Evolutionary conservation across 2,888 invertebrate genomes (phyloP).

Genomic region (Azorinus chamasolen): DNA sequence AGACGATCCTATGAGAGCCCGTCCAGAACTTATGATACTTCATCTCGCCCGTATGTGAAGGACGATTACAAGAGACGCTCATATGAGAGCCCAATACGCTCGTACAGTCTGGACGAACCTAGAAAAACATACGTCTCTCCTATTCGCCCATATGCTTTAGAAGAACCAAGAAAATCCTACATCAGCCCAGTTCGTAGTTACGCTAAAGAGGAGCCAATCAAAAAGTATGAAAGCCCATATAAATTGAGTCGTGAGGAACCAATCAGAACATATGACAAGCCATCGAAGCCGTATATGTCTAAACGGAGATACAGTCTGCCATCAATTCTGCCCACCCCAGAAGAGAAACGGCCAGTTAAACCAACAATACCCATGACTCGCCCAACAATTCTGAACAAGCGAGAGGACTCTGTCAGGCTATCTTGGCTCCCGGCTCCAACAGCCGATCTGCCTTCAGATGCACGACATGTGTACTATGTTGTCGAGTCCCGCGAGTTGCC

Average conservation of each 20-base stretch:
- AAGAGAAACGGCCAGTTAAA: slow-evolving; percentile 11
- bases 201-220: background rate
- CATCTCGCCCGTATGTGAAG: no score
- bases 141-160: background rate
- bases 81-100: slow-evolving; percentile 36
- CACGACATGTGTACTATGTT: slow-evolving; percentile 76
- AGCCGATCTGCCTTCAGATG: slow-evolving; percentile 73
- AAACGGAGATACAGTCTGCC: no score
- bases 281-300: no score
- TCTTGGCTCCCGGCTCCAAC: slow-evolving; percentile 80
- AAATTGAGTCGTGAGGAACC: no score
- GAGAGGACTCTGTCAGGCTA: slow-evolving; percentile 73
- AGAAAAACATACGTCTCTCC: no score
- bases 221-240: slow-evolving; percentile 15
- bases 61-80: slow-evolving; percentile 10
- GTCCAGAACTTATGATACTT: slow-evolving; percentile 9
- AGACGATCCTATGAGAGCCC: slow-evolving; percentile 18
- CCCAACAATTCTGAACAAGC: slow-evolving; percentile 73
- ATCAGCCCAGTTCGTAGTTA: no score
- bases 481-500: slow-evolving; percentile 91
- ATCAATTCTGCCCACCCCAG: no score
- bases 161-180: slow-evolving; percentile 2
- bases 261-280: no score
- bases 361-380: slow-evolving; percentile 77
- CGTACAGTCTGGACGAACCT: slow-evolving; percentile 5